A percentile compares a stretch with the other conserved stretches of the same genome.
These are phyloP conservation scores for Psix sp. DNA, from an alignment of 1,140 invertebrate genomes.

Conservation along the genomic window DNA sequence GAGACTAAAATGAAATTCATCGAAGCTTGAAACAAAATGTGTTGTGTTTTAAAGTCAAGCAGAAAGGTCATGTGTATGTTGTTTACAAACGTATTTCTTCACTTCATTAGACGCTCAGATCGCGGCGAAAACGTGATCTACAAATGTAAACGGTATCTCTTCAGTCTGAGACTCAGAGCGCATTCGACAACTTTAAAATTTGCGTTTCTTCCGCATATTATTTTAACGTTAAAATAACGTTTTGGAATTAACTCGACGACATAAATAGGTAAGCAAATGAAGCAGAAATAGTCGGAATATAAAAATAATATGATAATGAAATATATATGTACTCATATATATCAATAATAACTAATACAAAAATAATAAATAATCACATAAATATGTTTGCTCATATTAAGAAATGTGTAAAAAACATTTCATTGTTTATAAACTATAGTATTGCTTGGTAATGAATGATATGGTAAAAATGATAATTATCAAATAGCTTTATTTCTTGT, in stretches of 20 bases:
- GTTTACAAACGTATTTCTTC: conserved; percentile 42
- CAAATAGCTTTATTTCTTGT: no score
- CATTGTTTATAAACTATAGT: no score
- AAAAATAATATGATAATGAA: no score
- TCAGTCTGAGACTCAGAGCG: conserved; percentile 15
- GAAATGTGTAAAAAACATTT: no score
- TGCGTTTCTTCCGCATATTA: conserved; percentile 20
- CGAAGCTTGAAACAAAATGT: conserved; percentile 17
- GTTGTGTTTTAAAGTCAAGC: conserved; percentile 24
- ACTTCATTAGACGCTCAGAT: conserved; percentile 28
- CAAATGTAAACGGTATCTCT: conserved; percentile 10
- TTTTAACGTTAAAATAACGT: conserved; percentile 39
- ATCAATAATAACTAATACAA: no score
- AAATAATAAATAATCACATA: no score
- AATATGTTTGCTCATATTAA: no score
- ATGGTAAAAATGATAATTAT: no score
- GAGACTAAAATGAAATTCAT: conserved; percentile 14
- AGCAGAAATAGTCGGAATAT: conserved; percentile 4
- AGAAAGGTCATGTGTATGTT: conserved; percentile 38
- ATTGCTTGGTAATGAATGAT: no score
- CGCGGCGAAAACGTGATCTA: conserved; percentile 31
- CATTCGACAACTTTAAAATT: conserved; percentile 8
- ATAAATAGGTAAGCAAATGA: conserved; percentile 39
- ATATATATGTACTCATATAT: no score
- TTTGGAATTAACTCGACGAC: conserved; percentile 14